These are phyloP conservation scores for Pheosia tremula DNA, from an alignment of 2,888 invertebrate genomes.

Conservation along the genomic window DNA sequence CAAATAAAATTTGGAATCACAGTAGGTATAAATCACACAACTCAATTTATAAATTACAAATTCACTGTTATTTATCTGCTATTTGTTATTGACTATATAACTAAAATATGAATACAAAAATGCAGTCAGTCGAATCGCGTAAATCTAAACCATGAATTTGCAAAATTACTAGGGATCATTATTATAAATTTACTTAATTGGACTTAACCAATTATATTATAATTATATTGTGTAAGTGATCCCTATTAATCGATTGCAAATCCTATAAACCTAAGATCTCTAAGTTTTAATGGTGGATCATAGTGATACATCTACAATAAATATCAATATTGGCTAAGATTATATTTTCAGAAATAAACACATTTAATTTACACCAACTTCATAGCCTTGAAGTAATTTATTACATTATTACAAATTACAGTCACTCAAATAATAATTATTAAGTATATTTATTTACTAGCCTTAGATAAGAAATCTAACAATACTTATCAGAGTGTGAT, in stretches of 20 bases:
- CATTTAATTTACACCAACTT: constrained; percentile 13
- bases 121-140: constrained; percentile 60
- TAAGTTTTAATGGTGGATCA: constrained; percentile 13
- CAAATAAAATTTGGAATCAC: constrained; percentile 46
- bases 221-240: neutral
- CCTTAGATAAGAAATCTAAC: neutral
- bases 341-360: constrained; percentile 19
- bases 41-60: constrained; percentile 47
- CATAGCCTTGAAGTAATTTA: constrained; percentile 28
- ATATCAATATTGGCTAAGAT: constrained; percentile 46
- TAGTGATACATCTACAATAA: constrained; percentile 36
- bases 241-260: constrained; percentile 9
- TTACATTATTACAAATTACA: constrained; percentile 12
- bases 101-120: constrained; percentile 38
- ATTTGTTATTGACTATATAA: constrained; percentile 19
- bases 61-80: constrained; percentile 23
- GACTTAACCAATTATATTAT: no score
- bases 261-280: constrained; percentile 7
- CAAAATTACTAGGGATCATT: constrained; percentile 12
- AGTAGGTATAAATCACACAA: constrained; percentile 47
- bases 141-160: constrained; percentile 20
- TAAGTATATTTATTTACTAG: neutral
- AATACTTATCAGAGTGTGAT: neutral
- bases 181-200: no score
- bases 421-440: constrained; percentile 1